Base-by-base conservation (phyloP, 2,797 vertebrate genomes). In the Characodon lateralis region DNA sequence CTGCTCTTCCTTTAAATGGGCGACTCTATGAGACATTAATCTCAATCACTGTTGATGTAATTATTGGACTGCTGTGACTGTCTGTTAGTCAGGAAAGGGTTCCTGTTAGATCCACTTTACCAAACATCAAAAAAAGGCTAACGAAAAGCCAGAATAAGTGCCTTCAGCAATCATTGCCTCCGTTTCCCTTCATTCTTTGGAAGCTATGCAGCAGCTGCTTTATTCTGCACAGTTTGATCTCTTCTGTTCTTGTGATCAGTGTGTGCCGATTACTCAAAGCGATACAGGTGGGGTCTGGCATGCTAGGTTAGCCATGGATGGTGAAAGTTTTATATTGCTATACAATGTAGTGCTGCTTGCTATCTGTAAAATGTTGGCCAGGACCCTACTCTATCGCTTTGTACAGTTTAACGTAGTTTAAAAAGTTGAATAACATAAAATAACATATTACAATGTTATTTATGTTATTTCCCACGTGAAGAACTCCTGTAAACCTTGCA, bases 381-480 rank as follows among this genome's bases (percentile, higher is more conserved):
- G 96, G 96, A 96, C 96, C 97, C 97, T 97, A 95, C 97, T 97
- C 95, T 98, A 97, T 98, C 97, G 97, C 97, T 98, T 98, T 99
- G 97, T 96, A 97, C 94, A 97, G 96, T 97, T 96, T 96, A 94
- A 94, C 98, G 97, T 96, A 98, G 97, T 96, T 97, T 83, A 80
- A 96, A 76, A 98, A 97, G 96, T 99, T 99, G 98, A 99, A 99
- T 99, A 98, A 98, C 98, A 98, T 99, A 98, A 99, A 98, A 98
- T 99, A 99, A 99, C 98, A 97, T 98, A 97, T 97, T 97, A 99
- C 95, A 97, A 98, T 99, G 97, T 99, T 99, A 98, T 99, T 98
- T 98, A 98, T 99, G 98, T 99, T 99, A 99, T 99, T 98, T 99
- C 97, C 98, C 97, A 98, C 97, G 97, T 98, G 97, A 99, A 99